phyloP scores from a whole-genome alignment of 1,140 invertebrate species.

The Penaeus chinensis region DNA sequence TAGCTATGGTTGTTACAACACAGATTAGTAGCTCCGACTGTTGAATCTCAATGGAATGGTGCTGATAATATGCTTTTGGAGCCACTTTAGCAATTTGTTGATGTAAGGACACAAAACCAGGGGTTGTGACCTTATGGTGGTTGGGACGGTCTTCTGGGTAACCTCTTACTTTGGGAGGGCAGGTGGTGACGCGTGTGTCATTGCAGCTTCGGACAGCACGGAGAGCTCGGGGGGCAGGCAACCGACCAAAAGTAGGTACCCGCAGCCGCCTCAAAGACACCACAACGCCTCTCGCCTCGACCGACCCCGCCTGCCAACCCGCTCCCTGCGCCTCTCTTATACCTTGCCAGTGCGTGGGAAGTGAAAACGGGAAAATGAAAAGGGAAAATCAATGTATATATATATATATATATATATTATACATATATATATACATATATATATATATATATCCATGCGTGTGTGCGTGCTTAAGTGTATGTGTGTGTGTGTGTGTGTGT shows the following conservation, averaged over 20 bases:
- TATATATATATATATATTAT: too few relatives aligned
- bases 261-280: constrained; percentile 8
- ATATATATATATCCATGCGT: too few relatives aligned
- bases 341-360: constrained; percentile 9
- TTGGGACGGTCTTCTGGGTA: not conserved
- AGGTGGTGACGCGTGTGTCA: constrained; percentile 57
- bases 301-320: not conserved
- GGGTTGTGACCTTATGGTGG: constrained; percentile 14
- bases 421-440: too few relatives aligned
- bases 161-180: constrained; percentile 18
- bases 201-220: constrained; percentile 58
- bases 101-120: not conserved
- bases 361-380: not conserved
- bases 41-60: too few relatives aligned
- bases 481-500: too few relatives aligned
- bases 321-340: not conserved
- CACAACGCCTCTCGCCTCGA: constrained; percentile 1
- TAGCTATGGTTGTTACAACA: too few relatives aligned
- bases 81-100: too few relatives aligned
- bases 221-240: constrained; percentile 56
- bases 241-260: constrained; percentile 58
- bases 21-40: too few relatives aligned
- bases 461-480: too few relatives aligned
- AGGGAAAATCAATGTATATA: too few relatives aligned
- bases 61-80: too few relatives aligned